Percentiles rank a stretch among this genome's conserved stretches.
Evolutionary conservation across 2,797 vertebrate species (phyloP).

Genomic region (Acrocephalus scirpaceus): DNA sequence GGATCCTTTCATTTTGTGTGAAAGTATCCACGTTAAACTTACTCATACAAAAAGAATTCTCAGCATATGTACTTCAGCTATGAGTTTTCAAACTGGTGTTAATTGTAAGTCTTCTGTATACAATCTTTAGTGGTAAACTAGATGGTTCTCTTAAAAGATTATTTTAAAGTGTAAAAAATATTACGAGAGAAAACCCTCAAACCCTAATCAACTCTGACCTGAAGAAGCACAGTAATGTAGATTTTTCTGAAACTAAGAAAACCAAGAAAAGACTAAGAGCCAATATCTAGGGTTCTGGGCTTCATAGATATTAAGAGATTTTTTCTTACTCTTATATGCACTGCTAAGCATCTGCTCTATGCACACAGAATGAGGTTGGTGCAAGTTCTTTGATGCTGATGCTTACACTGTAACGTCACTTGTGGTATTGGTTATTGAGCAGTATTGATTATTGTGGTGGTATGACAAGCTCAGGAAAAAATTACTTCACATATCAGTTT

Average conservation of each 20-base stretch:
- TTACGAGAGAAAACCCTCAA: rapidly evolving
- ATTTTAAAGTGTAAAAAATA: not conserved
- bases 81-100: not conserved
- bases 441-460: not conserved
- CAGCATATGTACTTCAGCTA: not conserved
- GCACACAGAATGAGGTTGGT: not conserved
- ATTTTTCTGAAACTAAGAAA: not conserved
- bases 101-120: not conserved
- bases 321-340: not conserved
- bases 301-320: not conserved
- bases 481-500: not conserved
- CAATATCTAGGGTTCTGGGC: not conserved
- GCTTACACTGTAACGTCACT: not conserved
- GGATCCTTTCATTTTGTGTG: not conserved
- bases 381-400: not conserved
- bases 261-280: not conserved
- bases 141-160: not conserved
- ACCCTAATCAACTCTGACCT: not conserved
- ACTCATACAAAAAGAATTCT: not conserved
- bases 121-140: not conserved
- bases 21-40: not conserved
- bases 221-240: not conserved
- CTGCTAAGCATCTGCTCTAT: not conserved
- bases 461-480: not conserved
- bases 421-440: not conserved